Conservation (phyloP, 2,888 invertebrate species). For the Xestia rhomboidea region DNA sequence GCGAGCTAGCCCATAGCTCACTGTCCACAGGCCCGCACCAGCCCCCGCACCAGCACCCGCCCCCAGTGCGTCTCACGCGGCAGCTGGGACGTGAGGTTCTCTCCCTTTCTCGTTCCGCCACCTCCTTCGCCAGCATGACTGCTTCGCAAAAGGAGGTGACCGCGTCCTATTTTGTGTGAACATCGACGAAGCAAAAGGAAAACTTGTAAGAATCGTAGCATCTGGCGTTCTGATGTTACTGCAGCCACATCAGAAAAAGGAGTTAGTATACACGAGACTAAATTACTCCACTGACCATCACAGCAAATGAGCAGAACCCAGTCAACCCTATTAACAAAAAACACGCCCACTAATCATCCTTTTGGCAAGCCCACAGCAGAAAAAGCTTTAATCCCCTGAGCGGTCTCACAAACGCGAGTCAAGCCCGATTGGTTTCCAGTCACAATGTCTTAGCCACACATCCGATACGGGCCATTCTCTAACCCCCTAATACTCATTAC, state of each 20-base stretch:
- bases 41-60: too few species aligned
- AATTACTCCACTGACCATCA: slow-evolving; percentile 29
- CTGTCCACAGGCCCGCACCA: too few species aligned
- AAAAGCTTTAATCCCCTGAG: slow-evolving; percentile 62
- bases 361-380: slow-evolving; percentile 46
- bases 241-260: background rate
- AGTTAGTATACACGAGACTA: background rate
- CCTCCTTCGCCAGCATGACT: too few species aligned
- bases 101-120: too few species aligned
- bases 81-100: too few species aligned
- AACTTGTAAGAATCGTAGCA: background rate
- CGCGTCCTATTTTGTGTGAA: too few species aligned
- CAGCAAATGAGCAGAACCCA: slow-evolving; percentile 25
- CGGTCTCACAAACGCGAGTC: slow-evolving; percentile 61
- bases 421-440: slow-evolving; percentile 69
- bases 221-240: background rate
- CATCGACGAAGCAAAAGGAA: background rate
- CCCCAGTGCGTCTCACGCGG: too few species aligned
- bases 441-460: slow-evolving; percentile 70
- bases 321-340: slow-evolving; percentile 51
- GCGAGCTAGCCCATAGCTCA: too few species aligned
- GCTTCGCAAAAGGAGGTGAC: too few species aligned
- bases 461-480: slow-evolving; percentile 70
- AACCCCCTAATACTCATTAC: slow-evolving; percentile 79
- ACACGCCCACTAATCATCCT: slow-evolving; percentile 58